Evolutionary conservation across 2,888 invertebrate genomes (phyloP), one percentile per base, ranked within the genome.

Genomic region (Erebia palarica): DNA sequence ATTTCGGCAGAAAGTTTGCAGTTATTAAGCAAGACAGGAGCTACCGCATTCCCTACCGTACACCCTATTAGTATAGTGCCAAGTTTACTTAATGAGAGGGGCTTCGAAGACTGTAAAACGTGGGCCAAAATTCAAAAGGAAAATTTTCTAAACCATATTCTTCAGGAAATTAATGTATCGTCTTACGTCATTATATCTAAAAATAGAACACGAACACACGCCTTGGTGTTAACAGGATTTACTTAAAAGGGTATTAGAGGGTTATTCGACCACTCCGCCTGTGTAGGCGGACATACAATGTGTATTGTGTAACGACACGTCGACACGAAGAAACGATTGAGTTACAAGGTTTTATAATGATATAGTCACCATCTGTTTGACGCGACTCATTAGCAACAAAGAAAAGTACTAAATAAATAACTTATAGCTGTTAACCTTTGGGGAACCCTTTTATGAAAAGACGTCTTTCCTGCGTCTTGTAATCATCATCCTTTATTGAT

Each of bases 171-270:
- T 13, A 18, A 49, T 14, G 18, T 49, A 49, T 63, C 13, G 16
- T 44, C 44, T 44, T 61, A 49, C 63, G 63, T 47, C 49, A 63
- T 63, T 63, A 21, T 21, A 63, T 21, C 21, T 57, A 18, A 47
- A 63, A 63, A 63, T 49, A 63, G 47, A 63, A 21, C 13, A 21
- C 13, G 21, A 14, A 21, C 21, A 18, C 14, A 49, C 63, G 63
- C 63, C 47, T 63, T 21, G 13, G 47, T 63, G 63, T 49, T 63
- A 63, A 63, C 63, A 47, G 49, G 63, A 63, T 63, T 63, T 63
- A 49, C 63, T 63, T 49, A 63, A 63, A 63, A 63, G 63, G 61
- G 61, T 61, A 61, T 61, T 61, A 61, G 44, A 61, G 61, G 49
- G 63, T 63, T 21, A 63, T 63, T 63, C 18, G 49, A 49, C 21